A percentile compares a stretch with the other conserved stretches of the same genome.
Conservation (phyloP, 2,797 vertebrate species). For the Melanotaenia trifasciata region DNA sequence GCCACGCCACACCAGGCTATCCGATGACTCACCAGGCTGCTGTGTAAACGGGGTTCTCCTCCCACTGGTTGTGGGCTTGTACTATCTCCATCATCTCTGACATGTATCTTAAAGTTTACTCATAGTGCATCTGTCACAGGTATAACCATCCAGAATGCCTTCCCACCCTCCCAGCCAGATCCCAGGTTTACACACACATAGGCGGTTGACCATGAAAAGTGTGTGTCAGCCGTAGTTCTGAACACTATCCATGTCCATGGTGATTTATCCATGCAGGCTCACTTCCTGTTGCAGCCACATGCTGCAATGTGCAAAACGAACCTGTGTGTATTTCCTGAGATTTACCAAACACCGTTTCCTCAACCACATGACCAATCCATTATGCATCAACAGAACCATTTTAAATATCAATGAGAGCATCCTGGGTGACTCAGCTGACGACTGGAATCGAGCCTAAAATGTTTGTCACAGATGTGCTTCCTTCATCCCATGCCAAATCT, state of each 20-base stretch:
- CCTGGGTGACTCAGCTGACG: constrained; percentile 18
- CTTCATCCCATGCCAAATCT: constrained; percentile 7
- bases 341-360: not conserved
- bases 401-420: constrained; percentile 32
- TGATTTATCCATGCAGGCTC: constrained; percentile 34
- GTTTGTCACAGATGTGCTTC: not conserved
- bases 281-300: constrained; percentile 42
- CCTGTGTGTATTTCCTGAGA: not conserved
- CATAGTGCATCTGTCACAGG: constrained; percentile 29
- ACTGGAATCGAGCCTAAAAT: constrained; percentile 13
- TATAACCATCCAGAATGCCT: constrained; percentile 8
- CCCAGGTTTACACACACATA: constrained; percentile 36
- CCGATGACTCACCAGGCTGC: constrained; percentile 67
- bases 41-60: constrained; percentile 48
- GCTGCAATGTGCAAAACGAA: not conserved
- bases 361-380: constrained; percentile 6
- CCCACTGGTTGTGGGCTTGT: constrained; percentile 31
- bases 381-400: constrained; percentile 20
- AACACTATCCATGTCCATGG: constrained; percentile 49
- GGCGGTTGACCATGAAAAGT: constrained; percentile 30
- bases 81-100: constrained; percentile 14
- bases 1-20: constrained; percentile 39
- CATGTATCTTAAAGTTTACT: constrained; percentile 35
- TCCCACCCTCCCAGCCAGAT: constrained; percentile 19
- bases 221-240: constrained; percentile 40